Evolutionary conservation across 2,113 vertebrate genomes (phyloP), one percentile per base, ranked within the genome.

Genomic region (Ailuropoda melanoleuca): DNA sequence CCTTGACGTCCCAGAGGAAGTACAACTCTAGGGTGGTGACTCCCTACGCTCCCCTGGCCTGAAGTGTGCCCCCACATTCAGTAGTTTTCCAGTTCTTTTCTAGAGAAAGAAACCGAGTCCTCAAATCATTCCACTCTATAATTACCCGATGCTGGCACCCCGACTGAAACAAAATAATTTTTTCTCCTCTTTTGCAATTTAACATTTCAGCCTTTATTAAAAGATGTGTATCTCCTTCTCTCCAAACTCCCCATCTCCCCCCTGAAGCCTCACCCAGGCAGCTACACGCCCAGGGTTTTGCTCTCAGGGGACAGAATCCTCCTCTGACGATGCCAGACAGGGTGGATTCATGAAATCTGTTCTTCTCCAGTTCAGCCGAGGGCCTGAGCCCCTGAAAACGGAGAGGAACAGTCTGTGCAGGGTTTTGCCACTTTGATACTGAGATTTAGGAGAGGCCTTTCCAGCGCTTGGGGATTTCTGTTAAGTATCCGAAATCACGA

Each of bases 131-230:
- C 50, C 34, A 37, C 34, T 80, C 37, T 93, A 39, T 88, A 88
- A 90, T 94, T 80, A 92, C 21, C 80, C 34, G 56, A 29, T 37
- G 53, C 77, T 37, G 39, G 62, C 4, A 6, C 46, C 48, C 48
- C 8, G 1, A 58, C 46, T 81, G 84, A 93, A 93, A 77, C 39
- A 85, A 83, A 89, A 95, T 62, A 43, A 29, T 39, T 75, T 56
- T 46, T 53, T 31, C 37, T 48, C 50, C 43, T 89, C 66, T 46
- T 91, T 80, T 66, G 55, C 17, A 84, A 31, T 37, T 70, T 56
- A 77, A 87, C 9, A 14, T 55, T 89, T 95, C 83, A 75, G 74
- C 39, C 66, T 93, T 95, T 97, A 90, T 88, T 96, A 90, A 90
- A 96, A 92, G 70, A 89, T 50, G 37, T n/a, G 24, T 48, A 72